phyloP scores from a whole-genome alignment of 2,888 invertebrate genomes.

The Cheilosia urbana region DNA sequence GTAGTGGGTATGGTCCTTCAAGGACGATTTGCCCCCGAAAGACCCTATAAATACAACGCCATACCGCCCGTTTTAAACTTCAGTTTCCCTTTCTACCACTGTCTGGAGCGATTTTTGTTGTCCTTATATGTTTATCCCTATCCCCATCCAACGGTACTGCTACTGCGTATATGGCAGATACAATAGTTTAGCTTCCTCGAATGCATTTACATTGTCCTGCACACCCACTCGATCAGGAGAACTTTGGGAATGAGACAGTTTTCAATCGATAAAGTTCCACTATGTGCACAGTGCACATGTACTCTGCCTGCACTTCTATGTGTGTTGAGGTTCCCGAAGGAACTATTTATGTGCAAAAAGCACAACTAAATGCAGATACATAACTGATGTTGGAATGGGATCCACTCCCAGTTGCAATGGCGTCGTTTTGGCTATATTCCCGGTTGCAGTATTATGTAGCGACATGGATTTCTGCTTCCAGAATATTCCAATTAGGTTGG shows the following conservation, averaged over 20 bases:
- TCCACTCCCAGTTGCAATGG: slow-evolving; percentile 33
- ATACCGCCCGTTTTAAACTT: slow-evolving; percentile 50
- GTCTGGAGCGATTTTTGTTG: slow-evolving; percentile 78
- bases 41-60: background rate
- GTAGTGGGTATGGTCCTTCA: slow-evolving; percentile 76
- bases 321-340: slow-evolving; percentile 20
- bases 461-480: slow-evolving; percentile 46
- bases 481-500: slow-evolving; percentile 48
- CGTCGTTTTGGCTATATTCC: slow-evolving; percentile 17
- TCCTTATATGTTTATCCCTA: slow-evolving; percentile 16
- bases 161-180: slow-evolving; percentile 28
- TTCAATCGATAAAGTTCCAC: slow-evolving; percentile 83
- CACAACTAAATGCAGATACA: slow-evolving; percentile 16
- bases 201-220: slow-evolving; percentile 71
- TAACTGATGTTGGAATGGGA: background rate
- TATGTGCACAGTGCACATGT: slow-evolving; percentile 77
- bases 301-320: slow-evolving; percentile 23
- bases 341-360: slow-evolving; percentile 13
- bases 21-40: slow-evolving; percentile 57
- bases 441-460: slow-evolving; percentile 2
- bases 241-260: slow-evolving; percentile 81
- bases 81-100: slow-evolving; percentile 82
- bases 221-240: slow-evolving; percentile 61
- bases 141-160: slow-evolving; percentile 12
- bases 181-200: slow-evolving; percentile 36